These are phyloP conservation scores for Heliconius himera DNA, from an alignment of 1,140 invertebrate species.

Conservation along the genomic window DNA sequence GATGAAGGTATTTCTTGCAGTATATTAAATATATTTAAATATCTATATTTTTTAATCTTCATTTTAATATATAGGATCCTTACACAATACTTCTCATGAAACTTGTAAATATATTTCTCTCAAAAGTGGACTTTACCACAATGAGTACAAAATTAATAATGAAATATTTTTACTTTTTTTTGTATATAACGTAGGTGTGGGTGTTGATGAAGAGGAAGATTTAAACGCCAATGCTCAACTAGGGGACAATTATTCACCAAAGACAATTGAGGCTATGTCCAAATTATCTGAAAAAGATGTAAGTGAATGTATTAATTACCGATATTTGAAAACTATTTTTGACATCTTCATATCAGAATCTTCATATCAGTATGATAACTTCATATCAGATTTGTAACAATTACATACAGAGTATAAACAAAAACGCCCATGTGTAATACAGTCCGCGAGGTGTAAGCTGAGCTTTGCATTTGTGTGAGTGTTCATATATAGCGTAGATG, in stretches of 20 bases:
- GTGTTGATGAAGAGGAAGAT: constrained; percentile 89
- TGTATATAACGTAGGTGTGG: constrained; percentile 51
- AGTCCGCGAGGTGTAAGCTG: too few species aligned
- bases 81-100: not conserved
- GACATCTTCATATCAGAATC: too few species aligned
- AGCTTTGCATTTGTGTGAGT: too few species aligned
- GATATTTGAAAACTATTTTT: too few species aligned
- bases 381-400: too few species aligned
- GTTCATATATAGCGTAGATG: too few species aligned
- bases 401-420: too few species aligned
- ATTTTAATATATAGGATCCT: not conserved
- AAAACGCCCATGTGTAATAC: too few species aligned
- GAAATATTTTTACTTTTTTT: not conserved
- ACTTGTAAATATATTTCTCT: too few species aligned
- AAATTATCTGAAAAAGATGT: constrained; percentile 91
- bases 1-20: constrained; percentile 70
- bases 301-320: constrained; percentile 37
- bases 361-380: too few species aligned
- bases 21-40: not conserved
- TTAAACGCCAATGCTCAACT: constrained; percentile 85
- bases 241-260: constrained; percentile 80
- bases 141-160: too few species aligned
- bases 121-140: too few species aligned
- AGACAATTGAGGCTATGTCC: constrained; percentile 88
- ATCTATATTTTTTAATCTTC: not conserved